These are phyloP conservation scores for Amorpha juglandis DNA, from an alignment of 2,888 invertebrate species.

Conservation along the genomic window DNA sequence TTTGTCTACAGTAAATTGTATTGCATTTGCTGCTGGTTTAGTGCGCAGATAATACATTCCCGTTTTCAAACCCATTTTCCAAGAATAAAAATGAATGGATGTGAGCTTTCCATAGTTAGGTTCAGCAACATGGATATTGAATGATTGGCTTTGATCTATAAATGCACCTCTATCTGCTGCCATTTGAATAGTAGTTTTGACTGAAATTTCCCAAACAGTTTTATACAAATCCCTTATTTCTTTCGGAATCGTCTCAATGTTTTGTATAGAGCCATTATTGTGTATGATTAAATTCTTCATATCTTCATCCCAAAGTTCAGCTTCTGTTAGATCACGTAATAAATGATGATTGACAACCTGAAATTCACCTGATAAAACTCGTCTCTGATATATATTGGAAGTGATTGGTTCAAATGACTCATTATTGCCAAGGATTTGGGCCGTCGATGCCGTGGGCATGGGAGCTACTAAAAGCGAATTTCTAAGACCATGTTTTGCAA, in stretches of 20 bases:
- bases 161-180: constrained; percentile 99
- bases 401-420: constrained; percentile 99
- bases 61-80: constrained; percentile 98
- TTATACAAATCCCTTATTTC: constrained; percentile 95
- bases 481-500: constrained; percentile 94
- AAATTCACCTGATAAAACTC: constrained; percentile 98
- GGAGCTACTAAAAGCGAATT: constrained; percentile 97
- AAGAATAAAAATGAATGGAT: constrained; percentile 99
- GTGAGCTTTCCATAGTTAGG: constrained; percentile 97
- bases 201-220: constrained; percentile 98
- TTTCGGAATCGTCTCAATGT: constrained; percentile 92
- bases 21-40: constrained; percentile 97
- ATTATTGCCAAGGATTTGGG: constrained; percentile 99
- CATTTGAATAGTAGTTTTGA: constrained; percentile 96
- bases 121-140: constrained; percentile 98
- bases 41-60: constrained; percentile 99
- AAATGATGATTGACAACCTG: constrained; percentile 98
- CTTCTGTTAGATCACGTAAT: constrained; percentile 95
- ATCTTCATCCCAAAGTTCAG: constrained; percentile 95
- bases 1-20: constrained; percentile 99
- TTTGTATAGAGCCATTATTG: constrained; percentile 96
- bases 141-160: constrained; percentile 99
- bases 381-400: constrained; percentile 96
- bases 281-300: constrained; percentile 98
- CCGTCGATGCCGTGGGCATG: constrained; percentile 99